Conservation (phyloP, 2,797 vertebrate genomes). For the Peromyscus nudipes region DNA sequence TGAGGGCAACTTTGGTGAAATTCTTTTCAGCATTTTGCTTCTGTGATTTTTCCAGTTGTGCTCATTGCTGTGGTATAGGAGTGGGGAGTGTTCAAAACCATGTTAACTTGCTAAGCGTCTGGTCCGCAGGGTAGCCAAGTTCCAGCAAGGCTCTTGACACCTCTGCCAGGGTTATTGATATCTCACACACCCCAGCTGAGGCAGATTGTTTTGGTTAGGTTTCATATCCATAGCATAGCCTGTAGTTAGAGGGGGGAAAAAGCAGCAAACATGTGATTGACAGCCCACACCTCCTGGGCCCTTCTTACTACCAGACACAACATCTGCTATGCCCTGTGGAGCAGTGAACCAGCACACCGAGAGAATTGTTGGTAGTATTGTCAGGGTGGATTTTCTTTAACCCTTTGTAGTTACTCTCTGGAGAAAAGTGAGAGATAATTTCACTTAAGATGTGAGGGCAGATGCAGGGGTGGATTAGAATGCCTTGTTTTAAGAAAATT, state of each 20-base stretch:
- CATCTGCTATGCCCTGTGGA: conserved; percentile 93
- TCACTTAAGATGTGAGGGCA: conserved; percentile 4
- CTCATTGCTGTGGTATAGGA: conserved; percentile 88
- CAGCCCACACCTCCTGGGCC: conserved; percentile 92
- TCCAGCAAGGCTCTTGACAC: conserved; percentile 91
- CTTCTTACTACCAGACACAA: conserved; percentile 92
- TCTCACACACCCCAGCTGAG: conserved; percentile 90
- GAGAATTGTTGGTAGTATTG: conserved; percentile 90
- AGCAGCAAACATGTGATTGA: conserved; percentile 89
- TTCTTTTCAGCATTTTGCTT: conserved; percentile 79
- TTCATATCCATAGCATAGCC: conserved; percentile 90
- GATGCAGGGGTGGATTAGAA: conserved; percentile 35
- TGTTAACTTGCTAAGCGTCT: conserved; percentile 92
- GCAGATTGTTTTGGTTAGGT: conserved; percentile 91
- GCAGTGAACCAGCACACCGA: conserved; percentile 91
- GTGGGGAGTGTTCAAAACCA: conserved; percentile 84
- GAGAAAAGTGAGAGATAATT: conserved; percentile 83
- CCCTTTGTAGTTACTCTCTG: conserved; percentile 89
- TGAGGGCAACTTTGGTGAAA: conserved; percentile 54
- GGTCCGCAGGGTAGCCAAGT: conserved; percentile 91
- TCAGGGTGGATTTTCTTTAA: conserved; percentile 91
- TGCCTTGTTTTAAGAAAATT: neutral
- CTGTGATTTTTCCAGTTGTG: conserved; percentile 88
- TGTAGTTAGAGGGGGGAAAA: conserved; percentile 85
- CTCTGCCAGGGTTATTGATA: conserved; percentile 92